These are phyloP conservation scores for Ptilodon capucinus DNA, from an alignment of 2,888 invertebrate genomes.

Conservation along the genomic window DNA sequence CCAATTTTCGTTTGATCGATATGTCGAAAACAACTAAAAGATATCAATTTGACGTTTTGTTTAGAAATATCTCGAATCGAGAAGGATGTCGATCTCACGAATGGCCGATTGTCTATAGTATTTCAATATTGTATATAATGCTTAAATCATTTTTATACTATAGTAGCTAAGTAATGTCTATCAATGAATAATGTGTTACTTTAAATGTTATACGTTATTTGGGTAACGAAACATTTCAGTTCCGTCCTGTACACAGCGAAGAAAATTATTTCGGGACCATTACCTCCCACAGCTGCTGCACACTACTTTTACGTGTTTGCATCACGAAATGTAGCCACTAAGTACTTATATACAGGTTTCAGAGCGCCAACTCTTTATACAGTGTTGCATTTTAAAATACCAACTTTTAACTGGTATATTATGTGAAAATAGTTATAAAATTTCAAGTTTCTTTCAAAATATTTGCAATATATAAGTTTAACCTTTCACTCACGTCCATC, in stretches of 20 bases:
- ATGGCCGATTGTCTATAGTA: no score
- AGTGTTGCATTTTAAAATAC: not conserved
- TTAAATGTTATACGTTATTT: constrained; percentile 27
- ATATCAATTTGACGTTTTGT: no score
- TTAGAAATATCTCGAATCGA: no score
- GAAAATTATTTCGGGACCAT: constrained; percentile 66
- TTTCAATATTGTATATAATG: no score
- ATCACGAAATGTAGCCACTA: constrained; percentile 35
- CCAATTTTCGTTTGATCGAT: no score
- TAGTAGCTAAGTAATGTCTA: not conserved
- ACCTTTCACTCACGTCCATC: no score
- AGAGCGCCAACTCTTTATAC: constrained; percentile 1
- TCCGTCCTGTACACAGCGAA: constrained; percentile 51
- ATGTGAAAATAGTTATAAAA: no score
- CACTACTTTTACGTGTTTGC: constrained; percentile 50
- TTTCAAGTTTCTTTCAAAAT: not conserved
- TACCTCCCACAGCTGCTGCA: constrained; percentile 62
- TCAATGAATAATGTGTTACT: constrained; percentile 16
- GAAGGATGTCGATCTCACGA: no score
- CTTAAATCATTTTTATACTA: not conserved
- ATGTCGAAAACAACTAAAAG: no score
- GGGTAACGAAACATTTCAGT: constrained; percentile 60
- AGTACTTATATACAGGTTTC: constrained; percentile 20
- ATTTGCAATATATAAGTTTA: no score
- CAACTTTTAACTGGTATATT: not conserved